Base-by-base conservation (phyloP, 2,797 vertebrate genomes). In the Crenuchus spilurus region DNA sequence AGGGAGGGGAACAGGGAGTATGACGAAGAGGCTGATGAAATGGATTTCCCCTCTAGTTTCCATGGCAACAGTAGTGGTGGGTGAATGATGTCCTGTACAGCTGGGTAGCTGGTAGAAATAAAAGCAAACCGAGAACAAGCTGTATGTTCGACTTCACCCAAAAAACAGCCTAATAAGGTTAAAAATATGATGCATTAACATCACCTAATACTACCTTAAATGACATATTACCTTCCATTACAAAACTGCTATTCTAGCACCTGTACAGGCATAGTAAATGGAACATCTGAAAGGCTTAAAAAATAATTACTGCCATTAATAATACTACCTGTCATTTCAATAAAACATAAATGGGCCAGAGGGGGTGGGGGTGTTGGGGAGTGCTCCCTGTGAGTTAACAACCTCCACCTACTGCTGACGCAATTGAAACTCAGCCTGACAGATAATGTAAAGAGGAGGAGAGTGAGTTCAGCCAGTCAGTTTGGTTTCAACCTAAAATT, bases 1-100 rank as follows among this genome's bases (percentile, higher is more conserved):
- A 52, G 37, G 52, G 26, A 46, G 20, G 52, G 58, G 61, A 74
- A 61, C 30, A n/a, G 55, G 31, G 65, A 70, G 77, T 70, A 67
- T 80, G 82, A 81, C 80, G 77, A 81, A 77, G 66, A 74, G 63
- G 39, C 72, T 80, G 82, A 74, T 83, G 77, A 83, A 81, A 83
- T 83, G 82, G 82, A 78, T 81, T 83, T 83, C 78, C 82, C 75
- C 72, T 67, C 54, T 49, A 75, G 82, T 83, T 66, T 28, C 82
- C 72, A 83, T 83, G 75, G 77, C 61, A 79, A 83, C 82, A 81
- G 75, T 37, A 77, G 64, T 81, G 67, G 77, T 73, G 80, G 74
- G 75, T 80, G 72, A 81, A 81, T 72, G 61, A 68, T 83, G 81
- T 81, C 76, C 77, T 67, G 79, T 83, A 79, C 78, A 82, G 72